These are phyloP conservation scores for Arremon brunneinucha DNA, from an alignment of 2,797 vertebrate genomes.

Conservation along the genomic window DNA sequence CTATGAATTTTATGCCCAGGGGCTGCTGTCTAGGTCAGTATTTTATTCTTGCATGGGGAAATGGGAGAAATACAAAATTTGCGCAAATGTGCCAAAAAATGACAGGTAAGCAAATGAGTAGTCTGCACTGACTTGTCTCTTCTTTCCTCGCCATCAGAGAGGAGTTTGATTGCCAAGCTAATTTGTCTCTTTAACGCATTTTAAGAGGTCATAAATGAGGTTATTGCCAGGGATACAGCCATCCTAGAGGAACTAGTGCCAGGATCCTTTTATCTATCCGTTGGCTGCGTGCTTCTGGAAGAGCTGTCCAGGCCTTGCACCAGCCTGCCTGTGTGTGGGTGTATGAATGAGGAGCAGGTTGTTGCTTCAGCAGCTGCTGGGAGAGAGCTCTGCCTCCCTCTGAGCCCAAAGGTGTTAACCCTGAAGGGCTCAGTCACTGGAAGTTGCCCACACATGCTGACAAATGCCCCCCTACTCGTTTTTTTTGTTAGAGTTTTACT, in stretches of 20 bases:
- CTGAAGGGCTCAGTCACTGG: not conserved
- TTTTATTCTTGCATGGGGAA: not conserved
- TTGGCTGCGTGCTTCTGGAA: not conserved
- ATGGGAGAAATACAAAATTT: not conserved
- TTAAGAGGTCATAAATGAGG: slow-evolving; percentile 31
- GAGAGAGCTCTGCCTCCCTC: not conserved
- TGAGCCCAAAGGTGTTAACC: not conserved
- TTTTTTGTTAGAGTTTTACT: not conserved
- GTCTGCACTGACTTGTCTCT: not conserved
- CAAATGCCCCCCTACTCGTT: rapidly evolving
- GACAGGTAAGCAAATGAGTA: not conserved
- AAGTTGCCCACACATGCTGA: not conserved
- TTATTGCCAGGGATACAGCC: not conserved
- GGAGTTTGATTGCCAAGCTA: slow-evolving; percentile 14
- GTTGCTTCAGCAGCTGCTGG: not conserved
- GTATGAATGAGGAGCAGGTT: not conserved
- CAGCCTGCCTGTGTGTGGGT: not conserved
- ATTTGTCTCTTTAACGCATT: slow-evolving; percentile 30
- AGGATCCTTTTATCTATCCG: slow-evolving; percentile 1
- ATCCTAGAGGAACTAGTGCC: not conserved
- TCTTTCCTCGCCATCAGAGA: not conserved
- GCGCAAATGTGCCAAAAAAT: not conserved
- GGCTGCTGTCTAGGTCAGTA: not conserved
- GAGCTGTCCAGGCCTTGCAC: not conserved
- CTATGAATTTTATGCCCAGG: not conserved